Percentiles rank a stretch among this genome's conserved stretches.
These are phyloP conservation scores for Cosmorhoe ocellata DNA, from an alignment of 2,888 invertebrate species.

Conservation along the genomic window DNA sequence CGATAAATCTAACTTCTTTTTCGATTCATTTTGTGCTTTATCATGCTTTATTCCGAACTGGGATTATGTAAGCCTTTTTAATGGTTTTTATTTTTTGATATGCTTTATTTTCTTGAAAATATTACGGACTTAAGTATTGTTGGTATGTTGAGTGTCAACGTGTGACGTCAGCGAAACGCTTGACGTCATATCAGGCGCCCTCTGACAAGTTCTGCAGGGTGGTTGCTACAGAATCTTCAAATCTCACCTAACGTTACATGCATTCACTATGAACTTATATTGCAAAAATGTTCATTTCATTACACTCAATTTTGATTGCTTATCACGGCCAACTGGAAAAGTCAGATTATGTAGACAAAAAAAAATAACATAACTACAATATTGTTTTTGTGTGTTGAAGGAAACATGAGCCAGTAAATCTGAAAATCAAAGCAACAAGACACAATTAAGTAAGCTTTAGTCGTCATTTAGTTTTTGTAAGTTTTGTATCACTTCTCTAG, in stretches of 20 bases:
- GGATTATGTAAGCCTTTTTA: slow-evolving; percentile 36
- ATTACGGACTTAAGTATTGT: too few species aligned
- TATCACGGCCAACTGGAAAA: too few species aligned
- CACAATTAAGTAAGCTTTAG: slow-evolving; percentile 14
- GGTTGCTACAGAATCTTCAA: background rate
- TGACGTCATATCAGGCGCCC: too few species aligned
- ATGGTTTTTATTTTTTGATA: slow-evolving; percentile 26
- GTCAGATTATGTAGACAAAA: too few species aligned
- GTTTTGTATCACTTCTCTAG: slow-evolving; percentile 47
- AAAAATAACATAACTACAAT: too few species aligned
- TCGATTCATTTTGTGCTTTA: slow-evolving; percentile 51
- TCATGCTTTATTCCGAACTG: slow-evolving; percentile 40
- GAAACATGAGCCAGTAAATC: too few species aligned
- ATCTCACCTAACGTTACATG: background rate
- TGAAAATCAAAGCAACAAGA: background rate
- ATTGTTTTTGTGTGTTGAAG: too few species aligned
- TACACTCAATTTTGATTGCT: too few species aligned
- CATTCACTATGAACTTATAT: background rate
- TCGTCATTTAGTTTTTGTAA: slow-evolving; percentile 69
- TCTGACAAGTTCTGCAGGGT: too few species aligned
- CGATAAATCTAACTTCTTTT: slow-evolving; percentile 61
- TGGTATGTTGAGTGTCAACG: too few species aligned
- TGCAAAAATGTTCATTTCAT: background rate
- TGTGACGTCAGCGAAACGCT: too few species aligned
- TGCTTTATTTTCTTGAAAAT: slow-evolving; percentile 14